Conservation (phyloP, 1,140 invertebrate genomes). For the Bombus consobrinus region DNA sequence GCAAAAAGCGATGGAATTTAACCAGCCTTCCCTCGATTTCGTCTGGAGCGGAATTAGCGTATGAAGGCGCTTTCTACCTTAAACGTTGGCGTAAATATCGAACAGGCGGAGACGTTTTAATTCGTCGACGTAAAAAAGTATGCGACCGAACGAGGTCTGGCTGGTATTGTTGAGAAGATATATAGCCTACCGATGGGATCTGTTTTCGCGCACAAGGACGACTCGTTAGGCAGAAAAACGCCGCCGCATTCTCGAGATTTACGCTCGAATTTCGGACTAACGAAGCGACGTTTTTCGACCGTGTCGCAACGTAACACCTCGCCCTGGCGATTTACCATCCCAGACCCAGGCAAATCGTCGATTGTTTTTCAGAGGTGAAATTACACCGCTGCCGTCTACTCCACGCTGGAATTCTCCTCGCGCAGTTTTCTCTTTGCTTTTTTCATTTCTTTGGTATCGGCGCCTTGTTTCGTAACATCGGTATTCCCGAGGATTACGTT, state of each 20-base stretch:
- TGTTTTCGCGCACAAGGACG: constrained; percentile 36
- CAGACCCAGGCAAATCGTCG: constrained; percentile 25
- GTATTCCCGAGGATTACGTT: background rate
- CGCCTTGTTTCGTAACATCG: constrained; percentile 1
- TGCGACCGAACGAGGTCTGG: too few species aligned
- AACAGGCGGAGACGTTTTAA: background rate
- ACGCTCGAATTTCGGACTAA: constrained; percentile 48
- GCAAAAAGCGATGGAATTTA: too few species aligned
- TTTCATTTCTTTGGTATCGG: background rate
- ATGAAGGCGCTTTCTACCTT: constrained; percentile 29
- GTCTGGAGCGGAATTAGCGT: background rate
- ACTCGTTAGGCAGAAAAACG: constrained; percentile 56
- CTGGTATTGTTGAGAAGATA: constrained; percentile 45
- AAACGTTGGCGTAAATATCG: constrained; percentile 29
- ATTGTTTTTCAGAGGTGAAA: constrained; percentile 36
- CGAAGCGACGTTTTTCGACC: constrained; percentile 46
- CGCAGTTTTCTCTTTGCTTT: background rate
- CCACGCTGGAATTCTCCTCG: constrained; percentile 8
- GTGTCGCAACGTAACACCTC: constrained; percentile 24
- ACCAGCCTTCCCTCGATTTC: background rate
- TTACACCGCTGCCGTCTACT: background rate
- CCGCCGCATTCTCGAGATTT: constrained; percentile 48
- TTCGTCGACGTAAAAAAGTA: constrained; percentile 33
- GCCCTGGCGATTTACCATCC: background rate
- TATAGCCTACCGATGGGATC: constrained; percentile 45